Base-by-base conservation (phyloP, 2,113 vertebrate species). In the Anhinga anhinga region DNA sequence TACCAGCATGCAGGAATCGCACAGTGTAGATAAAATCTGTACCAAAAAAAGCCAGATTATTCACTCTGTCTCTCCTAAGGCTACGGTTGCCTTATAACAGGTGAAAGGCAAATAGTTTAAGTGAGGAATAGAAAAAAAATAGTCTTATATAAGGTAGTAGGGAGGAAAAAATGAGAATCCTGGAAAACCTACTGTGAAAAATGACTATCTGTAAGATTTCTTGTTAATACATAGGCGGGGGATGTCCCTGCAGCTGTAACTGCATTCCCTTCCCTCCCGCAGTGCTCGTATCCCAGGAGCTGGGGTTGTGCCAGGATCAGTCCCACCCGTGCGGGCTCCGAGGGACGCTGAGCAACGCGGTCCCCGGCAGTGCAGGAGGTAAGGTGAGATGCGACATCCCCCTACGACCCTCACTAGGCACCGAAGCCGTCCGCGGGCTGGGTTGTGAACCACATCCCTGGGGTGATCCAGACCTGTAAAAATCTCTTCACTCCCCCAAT, bases 351-450 rank as follows among this genome's bases (percentile, higher is more conserved):
- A 50, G 82, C 52, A 79, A 21, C 58, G 7, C 2, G 2, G 2
- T 62, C 9, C 40, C 34, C 6, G 2, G 8, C 2, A n/a, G 73
- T 42, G 26, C 44, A 38, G 71, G 67, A 58, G 16, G 36, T 18
- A 26, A 86, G 80, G 71, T 49, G 62, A 80, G 74, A 49, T 36
- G 71, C 0, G 7, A n/a, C 21, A 66, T 83, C 50, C 50, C 18
- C 29, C 19, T 2, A 7, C 5, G 5, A 9, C 11, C 70, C 59
- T 59, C 0, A 2, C 58, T 45, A 53, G 62, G 20, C 1, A 10
- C 34, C 0, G 5, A 49, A 78, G 45, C 47, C 2, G 6, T 15
- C 52, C 22, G 15, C 0, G 2, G 27, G 42, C 32, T 61, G 86
- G 18, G 21, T 40, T 25, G n/a, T 15, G 55, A 81, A 9, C 45